Evolutionary conservation across 1,140 invertebrate species (phyloP).

Genomic region (Bombus impatiens): DNA sequence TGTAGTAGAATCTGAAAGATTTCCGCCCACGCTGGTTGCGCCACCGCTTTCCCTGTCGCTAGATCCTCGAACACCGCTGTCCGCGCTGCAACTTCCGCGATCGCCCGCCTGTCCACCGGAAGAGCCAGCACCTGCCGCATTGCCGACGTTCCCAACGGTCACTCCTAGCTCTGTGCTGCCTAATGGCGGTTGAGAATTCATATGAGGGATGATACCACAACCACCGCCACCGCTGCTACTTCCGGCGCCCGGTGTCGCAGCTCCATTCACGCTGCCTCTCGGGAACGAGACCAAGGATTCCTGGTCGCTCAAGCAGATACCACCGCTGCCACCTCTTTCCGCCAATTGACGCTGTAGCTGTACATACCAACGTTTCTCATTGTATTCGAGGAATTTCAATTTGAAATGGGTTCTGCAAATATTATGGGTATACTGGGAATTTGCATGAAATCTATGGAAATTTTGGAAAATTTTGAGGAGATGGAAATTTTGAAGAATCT

Average conservation of each 20-base stretch:
- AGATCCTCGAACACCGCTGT: conserved; percentile 91
- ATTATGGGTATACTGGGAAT: too few relatives aligned
- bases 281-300: conserved; percentile 80
- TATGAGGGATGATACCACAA: conserved; percentile 77
- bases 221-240: conserved; percentile 83
- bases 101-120: conserved; percentile 85
- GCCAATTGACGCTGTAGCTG: conserved; percentile 83
- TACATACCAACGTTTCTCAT: background rate
- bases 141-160: conserved; percentile 64
- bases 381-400: background rate
- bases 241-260: conserved; percentile 84
- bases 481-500: background rate
- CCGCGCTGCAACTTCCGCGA: conserved; percentile 92
- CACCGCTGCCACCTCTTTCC: conserved; percentile 83
- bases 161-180: conserved; percentile 75
- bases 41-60: conserved; percentile 90
- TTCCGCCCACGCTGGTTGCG: conserved; percentile 88
- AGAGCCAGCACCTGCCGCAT: conserved; percentile 78
- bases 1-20: conserved; percentile 90
- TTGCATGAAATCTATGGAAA: too few relatives aligned
- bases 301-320: conserved; percentile 83
- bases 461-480: too few relatives aligned
- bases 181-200: conserved; percentile 75
- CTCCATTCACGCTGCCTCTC: conserved; percentile 81
- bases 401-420: too few relatives aligned